phyloP scores from a whole-genome alignment of 2,113 vertebrate species.

The Oryzias curvinotus region DNA sequence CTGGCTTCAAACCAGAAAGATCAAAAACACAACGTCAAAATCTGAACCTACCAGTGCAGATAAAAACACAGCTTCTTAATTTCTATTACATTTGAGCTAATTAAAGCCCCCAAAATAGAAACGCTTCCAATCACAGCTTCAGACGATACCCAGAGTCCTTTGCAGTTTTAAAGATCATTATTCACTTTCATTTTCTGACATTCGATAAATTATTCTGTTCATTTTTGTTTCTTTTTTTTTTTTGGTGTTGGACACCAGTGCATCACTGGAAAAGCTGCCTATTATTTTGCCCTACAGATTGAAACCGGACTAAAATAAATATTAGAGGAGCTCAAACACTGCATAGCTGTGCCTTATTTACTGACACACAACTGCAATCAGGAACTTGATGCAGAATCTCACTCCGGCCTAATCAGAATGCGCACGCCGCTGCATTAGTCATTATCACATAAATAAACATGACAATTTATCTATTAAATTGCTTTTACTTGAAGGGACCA shows the following conservation, averaged over 20 bases:
- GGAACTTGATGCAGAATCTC: constrained; percentile 9
- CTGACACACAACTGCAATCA: constrained; percentile 1
- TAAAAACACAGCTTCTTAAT: too few species aligned
- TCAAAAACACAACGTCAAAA: too few species aligned
- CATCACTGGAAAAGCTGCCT: too few species aligned
- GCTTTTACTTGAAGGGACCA: constrained; percentile 2
- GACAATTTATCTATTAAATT: constrained; percentile 11
- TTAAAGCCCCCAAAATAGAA: too few species aligned
- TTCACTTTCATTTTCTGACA: neutral
- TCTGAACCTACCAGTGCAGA: too few species aligned
- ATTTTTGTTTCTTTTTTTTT: neutral
- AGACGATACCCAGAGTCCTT: too few species aligned
- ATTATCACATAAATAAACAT: constrained; percentile 2
- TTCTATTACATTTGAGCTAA: too few species aligned
- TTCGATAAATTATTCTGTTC: neutral
- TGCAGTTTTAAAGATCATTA: neutral
- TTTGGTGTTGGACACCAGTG: neutral
- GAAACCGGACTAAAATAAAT: neutral
- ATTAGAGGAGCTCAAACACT: constrained; percentile 2
- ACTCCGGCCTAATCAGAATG: constrained; percentile 5
- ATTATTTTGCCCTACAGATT: too few species aligned
- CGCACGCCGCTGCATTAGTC: constrained; percentile 8
- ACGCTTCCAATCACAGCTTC: too few species aligned
- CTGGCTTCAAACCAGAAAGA: too few species aligned
- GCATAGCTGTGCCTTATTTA: neutral